Evolutionary conservation across 2,888 invertebrate genomes (phyloP), one percentile per base, ranked within the genome.

Genomic region (Hedychridium roseum): DNA sequence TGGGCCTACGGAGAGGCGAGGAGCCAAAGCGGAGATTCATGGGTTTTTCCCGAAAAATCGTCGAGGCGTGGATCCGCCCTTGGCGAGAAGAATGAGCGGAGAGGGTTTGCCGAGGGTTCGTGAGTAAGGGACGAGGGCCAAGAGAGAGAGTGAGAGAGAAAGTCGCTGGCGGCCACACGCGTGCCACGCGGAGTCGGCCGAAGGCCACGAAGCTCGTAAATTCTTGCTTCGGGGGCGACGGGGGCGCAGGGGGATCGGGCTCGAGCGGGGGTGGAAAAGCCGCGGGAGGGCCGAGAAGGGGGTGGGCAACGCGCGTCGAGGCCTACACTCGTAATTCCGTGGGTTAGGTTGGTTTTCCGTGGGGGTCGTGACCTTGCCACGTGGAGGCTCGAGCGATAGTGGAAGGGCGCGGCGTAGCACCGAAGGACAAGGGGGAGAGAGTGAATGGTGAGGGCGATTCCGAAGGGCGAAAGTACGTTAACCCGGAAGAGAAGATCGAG

Each of bases 301-400:
- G 32, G 6, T 17, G 32, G 15, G 9, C 23, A 31, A 11, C 26
- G 43, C 26, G n/a, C n/a, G n/a, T n/a, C n/a, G n/a, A n/a, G n/a
- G 34, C 41, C 48, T 40, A 40, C 27, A 27, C 12, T 27, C 9
- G 3, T 12, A 9, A 6, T 27, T 40, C 28, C 32, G 20, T 37
- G 16, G 32, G 39, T 47, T 34, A 60, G 49, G 41, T 54, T 61
- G 50, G 35, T 48, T 52, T 61, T 50, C 51, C 57, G 56, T 52
- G 49, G 54, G 66, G 65, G 68, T 70, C 68, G 66, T 57, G 71
- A 73, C 76, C 74, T 75, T 76, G 74, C 62, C 68, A 66, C 67
- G 69, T 69, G 68, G 64, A 64, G 46, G n/a, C 31, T 31, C 42
- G 49, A 34, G 20, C 48, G 43, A 48, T 36, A 43, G 42, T n/a